phyloP scores from a whole-genome alignment of 2,113 vertebrate species.

The Salminus brasiliensis region DNA sequence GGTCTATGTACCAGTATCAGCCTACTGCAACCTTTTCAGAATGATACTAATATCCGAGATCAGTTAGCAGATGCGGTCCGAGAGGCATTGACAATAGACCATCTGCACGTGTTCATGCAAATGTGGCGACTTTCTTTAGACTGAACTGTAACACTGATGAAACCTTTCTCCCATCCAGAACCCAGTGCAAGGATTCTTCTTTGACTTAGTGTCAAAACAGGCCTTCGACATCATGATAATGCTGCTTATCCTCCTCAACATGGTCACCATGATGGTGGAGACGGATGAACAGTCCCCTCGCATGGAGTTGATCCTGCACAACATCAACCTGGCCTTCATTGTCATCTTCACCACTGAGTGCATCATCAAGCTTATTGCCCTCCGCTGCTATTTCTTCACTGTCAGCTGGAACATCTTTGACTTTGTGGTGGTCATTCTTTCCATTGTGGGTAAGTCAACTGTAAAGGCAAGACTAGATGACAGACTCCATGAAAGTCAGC shows the following conservation, averaged over 20 bases:
- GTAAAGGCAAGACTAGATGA: not conserved
- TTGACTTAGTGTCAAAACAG: slow-evolving; percentile 92
- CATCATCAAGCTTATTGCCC: slow-evolving; percentile 87
- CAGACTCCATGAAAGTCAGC: not conserved
- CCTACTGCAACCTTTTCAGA: too few species aligned
- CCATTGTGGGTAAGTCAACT: slow-evolving; percentile 88
- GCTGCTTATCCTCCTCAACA: slow-evolving; percentile 97
- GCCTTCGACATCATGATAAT: slow-evolving; percentile 97
- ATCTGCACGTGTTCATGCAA: not conserved
- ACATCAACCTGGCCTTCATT: slow-evolving; percentile 95
- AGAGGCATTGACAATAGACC: not conserved
- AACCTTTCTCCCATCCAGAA: slow-evolving; percentile 76
- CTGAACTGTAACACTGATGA: not conserved
- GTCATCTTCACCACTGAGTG: slow-evolving; percentile 92
- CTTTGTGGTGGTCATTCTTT: slow-evolving; percentile 98
- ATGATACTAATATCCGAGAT: too few species aligned
- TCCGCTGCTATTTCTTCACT: slow-evolving; percentile 95
- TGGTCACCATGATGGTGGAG: slow-evolving; percentile 99
- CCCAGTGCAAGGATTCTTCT: slow-evolving; percentile 89
- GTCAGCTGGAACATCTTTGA: slow-evolving; percentile 99
- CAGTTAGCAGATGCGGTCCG: not conserved
- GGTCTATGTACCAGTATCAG: not conserved
- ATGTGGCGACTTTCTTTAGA: not conserved
- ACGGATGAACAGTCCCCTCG: slow-evolving; percentile 90
- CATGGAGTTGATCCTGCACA: slow-evolving; percentile 87